These are phyloP conservation scores for Meteorus cinctellus DNA, from an alignment of 2,888 invertebrate species.

Conservation along the genomic window DNA sequence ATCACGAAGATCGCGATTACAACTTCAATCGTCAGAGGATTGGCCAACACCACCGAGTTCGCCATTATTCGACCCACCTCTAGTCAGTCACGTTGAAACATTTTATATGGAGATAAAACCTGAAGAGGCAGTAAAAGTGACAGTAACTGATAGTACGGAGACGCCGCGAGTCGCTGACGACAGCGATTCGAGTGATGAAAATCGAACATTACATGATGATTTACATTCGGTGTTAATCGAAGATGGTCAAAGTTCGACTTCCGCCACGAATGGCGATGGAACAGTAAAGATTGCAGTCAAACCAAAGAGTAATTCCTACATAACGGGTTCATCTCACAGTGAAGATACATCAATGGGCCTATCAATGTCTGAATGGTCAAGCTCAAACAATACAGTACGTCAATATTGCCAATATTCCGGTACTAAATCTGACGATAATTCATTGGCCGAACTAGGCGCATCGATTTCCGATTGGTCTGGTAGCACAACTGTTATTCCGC, in stretches of 20 bases:
- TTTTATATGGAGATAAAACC: constrained; percentile 86
- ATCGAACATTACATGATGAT: constrained; percentile 81
- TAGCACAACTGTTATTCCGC: constrained; percentile 83
- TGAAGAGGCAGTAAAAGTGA: constrained; percentile 85
- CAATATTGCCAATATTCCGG: constrained; percentile 80
- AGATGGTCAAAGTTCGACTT: constrained; percentile 70
- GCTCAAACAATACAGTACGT: constrained; percentile 88
- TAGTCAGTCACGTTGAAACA: constrained; percentile 86
- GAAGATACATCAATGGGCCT: constrained; percentile 91
- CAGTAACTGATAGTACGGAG: constrained; percentile 82
- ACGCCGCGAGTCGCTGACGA: constrained; percentile 74
- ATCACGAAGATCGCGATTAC: constrained; percentile 60
- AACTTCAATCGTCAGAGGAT: constrained; percentile 81
- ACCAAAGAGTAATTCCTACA: constrained; percentile 81
- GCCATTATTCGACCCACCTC: constrained; percentile 81
- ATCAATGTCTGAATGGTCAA: constrained; percentile 91
- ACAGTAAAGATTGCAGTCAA: constrained; percentile 87
- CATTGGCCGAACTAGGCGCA: constrained; percentile 82
- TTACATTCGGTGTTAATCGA: constrained; percentile 68
- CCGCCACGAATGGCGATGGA: constrained; percentile 85
- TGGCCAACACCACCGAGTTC: constrained; percentile 88
- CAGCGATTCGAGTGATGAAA: constrained; percentile 80
- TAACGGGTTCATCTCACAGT: constrained; percentile 87
- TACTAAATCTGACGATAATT: constrained; percentile 87
- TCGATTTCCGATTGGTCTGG: constrained; percentile 90